phyloP scores from a whole-genome alignment of 2,113 vertebrate species.

The Eublepharis macularius region DNA sequence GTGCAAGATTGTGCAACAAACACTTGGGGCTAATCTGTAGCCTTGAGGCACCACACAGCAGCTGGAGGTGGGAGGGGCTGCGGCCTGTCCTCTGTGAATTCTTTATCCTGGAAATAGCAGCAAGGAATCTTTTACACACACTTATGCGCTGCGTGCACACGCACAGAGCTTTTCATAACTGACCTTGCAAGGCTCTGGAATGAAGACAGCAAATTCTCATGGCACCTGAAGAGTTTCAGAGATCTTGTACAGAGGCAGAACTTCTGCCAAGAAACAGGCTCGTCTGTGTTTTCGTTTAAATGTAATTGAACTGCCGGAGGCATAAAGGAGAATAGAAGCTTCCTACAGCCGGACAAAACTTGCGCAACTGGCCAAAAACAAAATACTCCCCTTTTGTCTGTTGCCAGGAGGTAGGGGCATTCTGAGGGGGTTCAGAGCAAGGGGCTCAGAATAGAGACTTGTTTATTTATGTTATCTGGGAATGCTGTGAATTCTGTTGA shows the following conservation, averaged over 20 bases:
- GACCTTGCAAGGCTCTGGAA: conserved; percentile 7
- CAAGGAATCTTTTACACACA: too few relatives aligned
- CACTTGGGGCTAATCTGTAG: background rate
- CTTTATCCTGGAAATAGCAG: background rate
- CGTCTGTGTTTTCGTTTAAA: conserved; percentile 9
- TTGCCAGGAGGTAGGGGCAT: background rate
- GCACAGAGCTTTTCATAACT: background rate
- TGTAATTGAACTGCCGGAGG: background rate
- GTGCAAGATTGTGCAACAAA: background rate
- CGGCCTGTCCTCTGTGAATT: background rate
- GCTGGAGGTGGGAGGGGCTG: background rate
- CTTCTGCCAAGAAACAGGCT: background rate
- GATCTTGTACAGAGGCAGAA: conserved; percentile 4
- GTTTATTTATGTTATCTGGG: conserved; percentile 54
- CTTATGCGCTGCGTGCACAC: too few relatives aligned
- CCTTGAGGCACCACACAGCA: background rate
- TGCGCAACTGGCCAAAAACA: background rate
- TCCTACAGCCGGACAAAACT: too few relatives aligned
- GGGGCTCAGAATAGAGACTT: background rate
- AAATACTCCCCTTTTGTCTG: background rate
- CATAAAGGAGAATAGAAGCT: background rate
- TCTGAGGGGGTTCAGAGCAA: background rate
- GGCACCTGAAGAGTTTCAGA: conserved; percentile 12
- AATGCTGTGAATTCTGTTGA: conserved; percentile 47
- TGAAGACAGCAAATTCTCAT: background rate